A percentile compares a stretch with the other conserved stretches of the same genome.
These are phyloP conservation scores for Buceros bicornis DNA, from an alignment of 2,797 vertebrate species.

Conservation along the genomic window DNA sequence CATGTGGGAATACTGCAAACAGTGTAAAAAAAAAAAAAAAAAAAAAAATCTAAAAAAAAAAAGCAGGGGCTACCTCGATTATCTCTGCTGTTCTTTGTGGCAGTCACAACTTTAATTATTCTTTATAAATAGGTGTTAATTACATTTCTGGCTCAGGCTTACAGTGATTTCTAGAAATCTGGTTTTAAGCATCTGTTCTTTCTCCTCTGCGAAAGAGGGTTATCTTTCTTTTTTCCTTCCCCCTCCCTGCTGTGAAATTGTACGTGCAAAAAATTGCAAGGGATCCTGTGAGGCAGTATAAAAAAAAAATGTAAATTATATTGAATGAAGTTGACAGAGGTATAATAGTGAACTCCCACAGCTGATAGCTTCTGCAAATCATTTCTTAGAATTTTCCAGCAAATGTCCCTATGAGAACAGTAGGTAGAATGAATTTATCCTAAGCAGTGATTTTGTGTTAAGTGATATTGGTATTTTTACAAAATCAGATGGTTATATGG, in stretches of 20 bases:
- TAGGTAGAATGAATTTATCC: slow-evolving; percentile 77
- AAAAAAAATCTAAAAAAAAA: slow-evolving; percentile 27
- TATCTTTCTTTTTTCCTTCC: not conserved
- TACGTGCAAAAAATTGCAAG: slow-evolving; percentile 80
- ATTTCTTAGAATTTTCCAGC: slow-evolving; percentile 80
- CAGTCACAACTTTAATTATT: slow-evolving; percentile 88
- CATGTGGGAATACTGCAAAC: slow-evolving; percentile 89
- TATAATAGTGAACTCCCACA: slow-evolving; percentile 82
- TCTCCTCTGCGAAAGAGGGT: slow-evolving; percentile 72
- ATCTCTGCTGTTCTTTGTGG: slow-evolving; percentile 86
- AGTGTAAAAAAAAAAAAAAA: slow-evolving; percentile 73
- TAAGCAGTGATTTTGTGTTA: slow-evolving; percentile 78
- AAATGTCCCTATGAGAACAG: slow-evolving; percentile 78
- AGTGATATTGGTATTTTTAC: slow-evolving; percentile 74
- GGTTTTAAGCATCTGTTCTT: slow-evolving; percentile 85
- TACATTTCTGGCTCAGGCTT: slow-evolving; percentile 85
- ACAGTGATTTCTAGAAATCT: slow-evolving; percentile 83
- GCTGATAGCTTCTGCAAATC: slow-evolving; percentile 79
- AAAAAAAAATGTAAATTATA: slow-evolving; percentile 80
- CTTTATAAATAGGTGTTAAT: slow-evolving; percentile 88
- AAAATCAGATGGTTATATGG: slow-evolving; percentile 66
- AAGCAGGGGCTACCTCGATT: slow-evolving; percentile 81
- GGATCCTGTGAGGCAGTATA: slow-evolving; percentile 78
- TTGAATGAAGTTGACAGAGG: slow-evolving; percentile 82
- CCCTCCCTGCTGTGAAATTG: slow-evolving; percentile 80